A percentile compares a stretch with the other conserved stretches of the same genome.
Evolutionary conservation across 2,113 vertebrate species (phyloP).

Genomic region (Pygoscelis antarcticus): DNA sequence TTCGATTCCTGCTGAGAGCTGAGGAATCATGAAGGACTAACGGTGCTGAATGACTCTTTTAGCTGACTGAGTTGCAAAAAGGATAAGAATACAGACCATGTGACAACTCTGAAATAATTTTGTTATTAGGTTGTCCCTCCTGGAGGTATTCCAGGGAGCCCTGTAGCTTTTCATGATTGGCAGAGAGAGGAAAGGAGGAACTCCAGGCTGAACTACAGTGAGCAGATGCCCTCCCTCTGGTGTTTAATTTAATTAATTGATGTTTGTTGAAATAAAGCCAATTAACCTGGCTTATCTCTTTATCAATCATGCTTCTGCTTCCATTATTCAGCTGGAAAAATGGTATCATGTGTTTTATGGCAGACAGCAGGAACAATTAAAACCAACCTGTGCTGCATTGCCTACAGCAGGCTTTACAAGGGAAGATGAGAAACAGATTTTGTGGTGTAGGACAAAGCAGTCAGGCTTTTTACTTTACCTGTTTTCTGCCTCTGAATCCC

Average conservation of each 20-base stretch:
- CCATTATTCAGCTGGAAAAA: conserved; percentile 38
- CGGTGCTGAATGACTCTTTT: not conserved
- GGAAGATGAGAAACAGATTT: not conserved
- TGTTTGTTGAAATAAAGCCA: conserved; percentile 65
- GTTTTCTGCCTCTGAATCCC: not conserved
- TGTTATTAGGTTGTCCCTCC: not conserved
- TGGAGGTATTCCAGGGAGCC: not conserved
- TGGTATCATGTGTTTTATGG: conserved; percentile 32
- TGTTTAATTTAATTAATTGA: conserved; percentile 65
- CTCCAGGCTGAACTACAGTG: not conserved
- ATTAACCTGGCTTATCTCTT: conserved; percentile 62
- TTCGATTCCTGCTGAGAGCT: not conserved
- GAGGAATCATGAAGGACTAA: not conserved
- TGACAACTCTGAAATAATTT: conserved; percentile 8
- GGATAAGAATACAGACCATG: not conserved
- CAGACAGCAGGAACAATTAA: conserved; percentile 37
- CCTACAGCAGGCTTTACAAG: not conserved
- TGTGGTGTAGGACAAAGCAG: not conserved
- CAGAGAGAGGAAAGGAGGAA: not conserved
- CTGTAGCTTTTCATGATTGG: not conserved
- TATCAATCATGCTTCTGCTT: conserved; percentile 52
- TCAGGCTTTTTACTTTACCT: not conserved
- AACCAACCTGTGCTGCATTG: not conserved
- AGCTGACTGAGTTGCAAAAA: not conserved
- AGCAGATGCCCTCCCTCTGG: conserved; percentile 50